Base-by-base conservation (phyloP, 1,140 invertebrate genomes). In the Zaprionus kolodkinae region DNA sequence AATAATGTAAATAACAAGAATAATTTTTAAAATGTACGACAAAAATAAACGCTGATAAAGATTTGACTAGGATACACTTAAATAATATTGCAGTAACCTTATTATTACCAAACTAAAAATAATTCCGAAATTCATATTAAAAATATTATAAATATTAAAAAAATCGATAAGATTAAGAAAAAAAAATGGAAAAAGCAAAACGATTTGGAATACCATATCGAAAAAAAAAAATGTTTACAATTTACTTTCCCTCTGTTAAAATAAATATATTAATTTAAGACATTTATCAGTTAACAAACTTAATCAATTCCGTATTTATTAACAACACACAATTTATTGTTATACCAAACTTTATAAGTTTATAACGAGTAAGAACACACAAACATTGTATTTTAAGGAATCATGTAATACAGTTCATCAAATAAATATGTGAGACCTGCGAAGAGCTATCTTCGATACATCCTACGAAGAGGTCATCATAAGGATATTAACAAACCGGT, bases 101-200 rank as follows among this genome's bases (percentile, higher is more conserved):
- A 48, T 48, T 48, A 21, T 48, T 48, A 48, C 15, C 45, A 48
- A 48, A 21, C 45, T 48, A n/a, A 48, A 48, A 15, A 48, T 48
- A 48, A 48, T 48, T 48, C 45, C 45, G 17, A 48, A 48, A 48
- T 17, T 48, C 21, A 48, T 48, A 48, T n/a, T 48, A 48, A 48
- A 48, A 5, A 48, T n/a, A 21, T 21, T 1, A 48, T 2, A 33
- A 33, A 30, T n/a, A n/a, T n/a, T n/a, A 21, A 33, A 33, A 48
- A 48, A 48, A 48, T 21, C 45, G 15, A 48, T 48, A 48, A 48
- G 17, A 17, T 17, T 5, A 17, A 33, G 1, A 9, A 48, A 48
- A 48, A 48, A 48, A 15, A n/a, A 48, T 48, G 45, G 15, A 15
- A 48, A 48, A 48, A n/a, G 7, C 30, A n/a, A 48, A 48, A 48